Base-by-base conservation (phyloP, 2,888 invertebrate genomes). In the Elaeidobius kamerunicus region DNA sequence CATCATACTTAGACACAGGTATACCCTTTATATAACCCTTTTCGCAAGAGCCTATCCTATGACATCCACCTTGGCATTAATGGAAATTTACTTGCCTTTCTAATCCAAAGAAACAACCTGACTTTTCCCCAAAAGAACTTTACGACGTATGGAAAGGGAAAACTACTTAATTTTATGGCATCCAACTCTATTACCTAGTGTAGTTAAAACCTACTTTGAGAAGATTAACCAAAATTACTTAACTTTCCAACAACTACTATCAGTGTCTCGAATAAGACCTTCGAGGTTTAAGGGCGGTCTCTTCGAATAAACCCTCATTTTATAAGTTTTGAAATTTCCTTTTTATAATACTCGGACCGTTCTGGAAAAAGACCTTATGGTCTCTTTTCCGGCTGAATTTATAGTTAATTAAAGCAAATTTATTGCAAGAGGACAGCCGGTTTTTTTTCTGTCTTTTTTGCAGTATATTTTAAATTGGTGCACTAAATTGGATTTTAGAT, bases 161-260 rank as follows among this genome's bases (percentile, higher is more conserved):
- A 55, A 50, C 55, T 55, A 50, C 55, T 55, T 55, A 55, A 55
- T 55, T 55, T 55, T 49, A 50, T 30, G 50, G 41, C 18, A 36
- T 46, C 46, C 36, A 49, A 55, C 44, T 40, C 54, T 38, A 49
- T 49, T 55, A 55, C 50, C 55, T 46, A 55, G 41, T 28, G 36
- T 45, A 55, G 55, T 55, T 55, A 50, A 55, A 55, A 45, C 45
- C 50, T 55, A 55, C 50, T 55, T 45, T 45, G 16, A 32, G 50
- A 50, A 55, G 55, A 55, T 55, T 55, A 55, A 45, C 55, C 45
- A 46, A 55, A 55, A 55, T 55, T 55, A 55, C 55, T 55, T 55
- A 55, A 55, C 49, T 55, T 55, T 49, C 44, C 36, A 55, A 50
- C 55, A 50, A 55, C 55, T 50, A 45, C 54, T 54, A 54, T 54